Evolutionary conservation across 2,113 vertebrate genomes (phyloP).

Genomic region (Sprattus sprattus): DNA sequence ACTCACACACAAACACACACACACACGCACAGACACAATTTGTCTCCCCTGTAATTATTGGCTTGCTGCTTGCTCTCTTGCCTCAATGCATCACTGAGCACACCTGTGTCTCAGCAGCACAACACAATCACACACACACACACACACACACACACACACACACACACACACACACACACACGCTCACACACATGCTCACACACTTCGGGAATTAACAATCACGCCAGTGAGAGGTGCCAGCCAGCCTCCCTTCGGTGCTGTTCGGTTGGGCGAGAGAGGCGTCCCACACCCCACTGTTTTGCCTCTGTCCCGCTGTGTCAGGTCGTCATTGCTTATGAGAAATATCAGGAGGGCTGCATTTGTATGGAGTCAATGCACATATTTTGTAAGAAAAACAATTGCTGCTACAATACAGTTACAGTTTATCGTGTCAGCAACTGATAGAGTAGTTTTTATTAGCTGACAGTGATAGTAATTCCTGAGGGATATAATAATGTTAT

Average conservation of each 20-base stretch:
- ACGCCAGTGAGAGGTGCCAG: neutral
- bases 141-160: neutral
- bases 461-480: neutral
- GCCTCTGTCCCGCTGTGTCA: neutral
- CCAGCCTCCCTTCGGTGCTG: neutral
- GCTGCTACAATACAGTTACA: neutral
- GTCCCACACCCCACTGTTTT: neutral
- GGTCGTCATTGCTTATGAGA: neutral
- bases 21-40: neutral
- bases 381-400: neutral
- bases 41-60: slow-evolving; percentile 35
- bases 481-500: neutral
- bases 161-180: neutral
- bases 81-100: slow-evolving; percentile 22
- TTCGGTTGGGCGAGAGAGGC: neutral
- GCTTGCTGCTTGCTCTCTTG: slow-evolving; percentile 17
- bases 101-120: slow-evolving; percentile 24
- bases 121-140: neutral
- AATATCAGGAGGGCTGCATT: neutral
- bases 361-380: neutral
- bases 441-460: neutral
- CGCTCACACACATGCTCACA: neutral
- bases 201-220: neutral
- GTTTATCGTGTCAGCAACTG: neutral
- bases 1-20: neutral